Conservation (phyloP, 2,888 invertebrate species). For the Hypsopygia costalis region DNA sequence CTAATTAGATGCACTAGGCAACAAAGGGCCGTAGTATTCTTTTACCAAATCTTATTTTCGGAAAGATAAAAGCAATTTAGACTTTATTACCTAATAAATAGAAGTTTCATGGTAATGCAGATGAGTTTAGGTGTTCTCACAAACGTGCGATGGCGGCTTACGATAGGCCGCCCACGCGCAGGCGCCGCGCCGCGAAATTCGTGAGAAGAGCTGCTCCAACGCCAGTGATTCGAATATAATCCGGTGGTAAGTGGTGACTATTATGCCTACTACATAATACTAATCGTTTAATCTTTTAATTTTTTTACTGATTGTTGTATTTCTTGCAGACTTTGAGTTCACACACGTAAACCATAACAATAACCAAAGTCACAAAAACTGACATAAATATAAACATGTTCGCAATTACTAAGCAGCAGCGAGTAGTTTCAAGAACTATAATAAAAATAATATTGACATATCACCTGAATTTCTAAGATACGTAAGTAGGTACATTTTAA, state of each 20-base stretch:
- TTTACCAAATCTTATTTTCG: conserved; percentile 31
- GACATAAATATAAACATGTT: too few relatives aligned
- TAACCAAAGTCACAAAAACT: too few relatives aligned
- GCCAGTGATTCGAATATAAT: conserved; percentile 48
- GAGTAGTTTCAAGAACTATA: too few relatives aligned
- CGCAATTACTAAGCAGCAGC: too few relatives aligned
- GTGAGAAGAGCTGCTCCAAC: conserved; percentile 70
- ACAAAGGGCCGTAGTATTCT: conserved; percentile 57
- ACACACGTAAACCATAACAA: too few relatives aligned
- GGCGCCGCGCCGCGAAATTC: conserved; percentile 75
- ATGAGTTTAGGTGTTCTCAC: conserved; percentile 38
- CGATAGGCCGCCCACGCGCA: conserved; percentile 73
- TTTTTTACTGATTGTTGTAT: too few relatives aligned
- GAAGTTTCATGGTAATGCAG: conserved; percentile 31
- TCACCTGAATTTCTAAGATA: too few relatives aligned
- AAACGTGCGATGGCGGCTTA: conserved; percentile 66
- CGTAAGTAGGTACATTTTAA: too few relatives aligned
- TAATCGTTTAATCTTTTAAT: too few relatives aligned
- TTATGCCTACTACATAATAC: background rate
- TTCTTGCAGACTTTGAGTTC: too few relatives aligned
- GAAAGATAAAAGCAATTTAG: conserved; percentile 25
- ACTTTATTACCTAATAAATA: conserved; percentile 37
- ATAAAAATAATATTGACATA: too few relatives aligned
- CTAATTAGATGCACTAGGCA: conserved; percentile 77
- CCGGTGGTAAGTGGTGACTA: conserved; percentile 25